Base-by-base conservation (phyloP, 2,888 invertebrate species). In the Drosophila setosimentum region DNA sequence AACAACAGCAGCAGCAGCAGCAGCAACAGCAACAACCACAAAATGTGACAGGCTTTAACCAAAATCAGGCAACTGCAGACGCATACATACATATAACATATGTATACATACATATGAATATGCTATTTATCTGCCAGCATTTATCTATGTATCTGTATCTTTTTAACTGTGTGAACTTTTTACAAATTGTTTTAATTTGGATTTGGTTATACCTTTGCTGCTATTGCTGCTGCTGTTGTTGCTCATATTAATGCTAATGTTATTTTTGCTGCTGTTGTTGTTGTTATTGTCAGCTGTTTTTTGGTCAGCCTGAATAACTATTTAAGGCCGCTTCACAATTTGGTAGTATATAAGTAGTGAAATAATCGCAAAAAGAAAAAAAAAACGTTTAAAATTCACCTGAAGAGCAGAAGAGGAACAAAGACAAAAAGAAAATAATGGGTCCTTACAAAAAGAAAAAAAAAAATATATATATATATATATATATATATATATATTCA, bases 21-120 rank as follows among this genome's bases (percentile, higher is more conserved):
- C 75, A 68, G 18, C 55, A 33, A 11, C 57, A 66, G 27, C 57
- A 50, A 40, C 54, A 69, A 50, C 70, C 49, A 53, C 60, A 83
- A 85, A 85, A 83, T 83, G 85, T 83, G 85, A 85, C 83, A 83
- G 83, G 81, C 83, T 83, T 83, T 83, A 83, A 79, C 83, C 81
- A 83, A 85, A 78, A 83, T 83, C 83, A 83, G 76, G 68, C 83
- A 60, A 73, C 72, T 67, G 68, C 62, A 72, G 64, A 66, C 62
- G 65, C 68, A 69, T 68, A 78, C 53, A 72, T 45, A 72, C 33
- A 51, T 24, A 45, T 11, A 24, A 53, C 11, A 54, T 5, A 60
- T 21, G 27, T 35, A 37, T 32, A n/a, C 1, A 58, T 21, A 55
- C 11, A 53, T 29, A 29, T 35, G 30, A n/a, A 40, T 60, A 53